These are phyloP conservation scores for Zeugodacus cucurbitae DNA, from an alignment of 1,140 invertebrate genomes.

Conservation along the genomic window DNA sequence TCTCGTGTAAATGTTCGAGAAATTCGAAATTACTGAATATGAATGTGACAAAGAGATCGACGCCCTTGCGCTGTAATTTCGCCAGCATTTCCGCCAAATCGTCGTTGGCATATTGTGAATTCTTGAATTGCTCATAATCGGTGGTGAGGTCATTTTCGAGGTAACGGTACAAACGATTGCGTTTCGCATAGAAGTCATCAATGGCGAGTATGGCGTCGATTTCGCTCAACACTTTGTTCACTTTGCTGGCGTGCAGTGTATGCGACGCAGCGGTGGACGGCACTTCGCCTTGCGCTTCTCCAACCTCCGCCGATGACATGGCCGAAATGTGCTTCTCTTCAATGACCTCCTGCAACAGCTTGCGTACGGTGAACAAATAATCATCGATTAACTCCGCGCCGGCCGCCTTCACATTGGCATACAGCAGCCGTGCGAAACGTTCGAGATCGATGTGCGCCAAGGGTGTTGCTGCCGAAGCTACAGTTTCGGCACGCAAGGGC, in stretches of 20 bases:
- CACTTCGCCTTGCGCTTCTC: conserved; percentile 31
- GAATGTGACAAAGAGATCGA: conserved; percentile 59
- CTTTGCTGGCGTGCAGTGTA: background rate
- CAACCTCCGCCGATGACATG: conserved; percentile 39
- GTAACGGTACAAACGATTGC: conserved; percentile 54
- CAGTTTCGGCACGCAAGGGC: conserved; percentile 49
- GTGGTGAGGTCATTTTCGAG: conserved; percentile 49
- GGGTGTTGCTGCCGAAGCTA: conserved; percentile 38
- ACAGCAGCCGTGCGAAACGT: conserved; percentile 53
- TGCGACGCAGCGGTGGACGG: background rate
- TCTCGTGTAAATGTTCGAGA: conserved; percentile 53
- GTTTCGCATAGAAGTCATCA: conserved; percentile 57
- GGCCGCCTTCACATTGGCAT: conserved; percentile 52
- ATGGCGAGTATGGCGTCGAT: conserved; percentile 52
- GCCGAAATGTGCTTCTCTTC: conserved; percentile 45
- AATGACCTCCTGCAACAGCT: conserved; percentile 54
- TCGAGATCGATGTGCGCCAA: conserved; percentile 46
- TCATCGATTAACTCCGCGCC: conserved; percentile 59
- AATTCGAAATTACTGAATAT: conserved; percentile 62
- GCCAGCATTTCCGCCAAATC: conserved; percentile 51
- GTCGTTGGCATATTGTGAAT: conserved; percentile 42
- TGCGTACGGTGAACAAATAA: conserved; percentile 54
- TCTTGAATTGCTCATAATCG: conserved; percentile 49
- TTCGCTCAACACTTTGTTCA: conserved; percentile 43
- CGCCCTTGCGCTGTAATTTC: conserved; percentile 53